Base-by-base conservation (phyloP, 2,113 vertebrate species). In the Cichladusa arquata region DNA sequence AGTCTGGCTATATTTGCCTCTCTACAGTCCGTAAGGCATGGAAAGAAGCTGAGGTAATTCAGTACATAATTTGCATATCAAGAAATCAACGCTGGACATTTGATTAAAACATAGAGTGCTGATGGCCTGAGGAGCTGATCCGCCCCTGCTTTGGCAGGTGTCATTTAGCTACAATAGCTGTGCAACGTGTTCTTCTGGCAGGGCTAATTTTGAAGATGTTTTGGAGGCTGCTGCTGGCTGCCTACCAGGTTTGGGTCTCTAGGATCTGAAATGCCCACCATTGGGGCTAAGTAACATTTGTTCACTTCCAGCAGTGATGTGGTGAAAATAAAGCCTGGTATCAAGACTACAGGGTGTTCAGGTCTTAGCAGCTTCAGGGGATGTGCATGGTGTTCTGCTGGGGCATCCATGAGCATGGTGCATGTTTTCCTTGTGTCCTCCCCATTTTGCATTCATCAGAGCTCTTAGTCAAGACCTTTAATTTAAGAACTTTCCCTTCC, bases 401-500 rank as follows among this genome's bases (percentile, higher is more conserved):
- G 44, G 61, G 29, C 34, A 81, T 91, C 65, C 0, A 1, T 92
- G 81, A 67, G 51, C 31, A 70, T 15, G 12, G 62, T 85, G 58
- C 62, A 60, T 90, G 71, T 72, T 90, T 88, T 78, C 51, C 51
- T 64, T 82, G n/a, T 92, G 78, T 86, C 88, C 72, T 86, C 29
- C 47, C 38, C 0, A 0, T 90, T 96, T 88, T 78, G 86, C 76
- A 61, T 93, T 78, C 64, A 50, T n/a, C 44, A 76, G 56, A 61
- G 47, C 67, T 93, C 64, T 54, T 58, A 78, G 67, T 26, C 60
- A 84, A 92, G 89, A 92, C 56, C 36, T 92, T 95, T 96, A 83
- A 93, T 92, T 93, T 90, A 83, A 90, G 48, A 94, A 74, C 64
- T 94, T 95, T 83, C 64, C 40, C 47, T 48, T 86, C 31, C 36